Percentiles rank a stretch among this genome's conserved stretches.
Evolutionary conservation across 1,140 invertebrate genomes (phyloP).

Genomic region (Bombus waltoni): DNA sequence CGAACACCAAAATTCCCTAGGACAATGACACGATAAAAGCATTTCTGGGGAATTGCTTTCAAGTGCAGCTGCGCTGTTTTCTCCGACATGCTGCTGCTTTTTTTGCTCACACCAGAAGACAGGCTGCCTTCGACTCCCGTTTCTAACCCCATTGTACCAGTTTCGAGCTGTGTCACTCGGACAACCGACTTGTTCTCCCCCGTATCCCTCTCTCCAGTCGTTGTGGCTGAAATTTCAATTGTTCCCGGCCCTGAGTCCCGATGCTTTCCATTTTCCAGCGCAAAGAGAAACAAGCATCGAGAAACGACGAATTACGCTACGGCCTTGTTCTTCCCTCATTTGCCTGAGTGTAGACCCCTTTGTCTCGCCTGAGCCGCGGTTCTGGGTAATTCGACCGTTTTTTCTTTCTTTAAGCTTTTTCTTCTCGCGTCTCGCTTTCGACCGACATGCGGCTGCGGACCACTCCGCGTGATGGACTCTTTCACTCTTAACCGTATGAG

Average conservation of each 20-base stretch:
- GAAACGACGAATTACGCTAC: slow-evolving; percentile 39
- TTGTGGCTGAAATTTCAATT: slow-evolving; percentile 39
- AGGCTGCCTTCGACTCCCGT: neutral
- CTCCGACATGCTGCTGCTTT: neutral
- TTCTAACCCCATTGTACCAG: slow-evolving; percentile 36
- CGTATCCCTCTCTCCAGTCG: neutral
- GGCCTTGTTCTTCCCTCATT: slow-evolving; percentile 44
- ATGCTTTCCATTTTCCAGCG: slow-evolving; percentile 30
- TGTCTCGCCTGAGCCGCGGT: slow-evolving; percentile 1
- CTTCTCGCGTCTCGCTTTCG: neutral
- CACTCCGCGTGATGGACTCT: slow-evolving; percentile 30
- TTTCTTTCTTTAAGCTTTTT: neutral
- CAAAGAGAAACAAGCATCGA: slow-evolving; percentile 36
- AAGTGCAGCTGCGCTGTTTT: slow-evolving; percentile 41
- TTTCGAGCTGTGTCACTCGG: slow-evolving; percentile 43
- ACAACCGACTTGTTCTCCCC: slow-evolving; percentile 13
- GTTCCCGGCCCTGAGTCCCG: slow-evolving; percentile 17
- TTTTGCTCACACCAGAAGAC: neutral
- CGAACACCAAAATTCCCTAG: neutral
- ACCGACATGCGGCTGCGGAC: neutral
- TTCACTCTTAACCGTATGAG: slow-evolving; percentile 13
- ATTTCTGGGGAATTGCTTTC: slow-evolving; percentile 33
- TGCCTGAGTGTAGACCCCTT: slow-evolving; percentile 37
- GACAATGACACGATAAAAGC: slow-evolving; percentile 27
- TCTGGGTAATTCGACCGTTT: slow-evolving; percentile 38